phyloP scores from a whole-genome alignment of 1,140 invertebrate genomes.

The Drosophila micromelanica region DNA sequence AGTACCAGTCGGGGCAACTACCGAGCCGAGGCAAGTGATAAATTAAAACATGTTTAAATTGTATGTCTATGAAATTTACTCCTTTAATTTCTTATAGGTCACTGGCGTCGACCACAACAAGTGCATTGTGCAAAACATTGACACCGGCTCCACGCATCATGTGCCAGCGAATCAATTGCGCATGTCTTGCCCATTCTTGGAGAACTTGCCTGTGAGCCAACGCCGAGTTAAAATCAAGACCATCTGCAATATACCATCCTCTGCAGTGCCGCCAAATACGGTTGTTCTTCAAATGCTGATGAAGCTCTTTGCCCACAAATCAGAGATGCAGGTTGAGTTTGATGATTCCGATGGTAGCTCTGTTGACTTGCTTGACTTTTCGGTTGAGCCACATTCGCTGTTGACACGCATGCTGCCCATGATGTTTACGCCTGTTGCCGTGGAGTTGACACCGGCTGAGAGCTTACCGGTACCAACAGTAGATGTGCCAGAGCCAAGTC shows the following conservation, averaged over 20 bases:
- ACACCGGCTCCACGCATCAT: slow-evolving; percentile 31
- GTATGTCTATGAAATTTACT: neutral
- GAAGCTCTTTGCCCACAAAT: neutral
- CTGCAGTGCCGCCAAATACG: slow-evolving; percentile 35
- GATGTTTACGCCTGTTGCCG: slow-evolving; percentile 35
- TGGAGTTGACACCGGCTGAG: slow-evolving; percentile 3
- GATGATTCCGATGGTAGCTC: neutral
- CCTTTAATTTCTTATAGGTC: slow-evolving; percentile 22
- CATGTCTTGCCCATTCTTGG: slow-evolving; percentile 54
- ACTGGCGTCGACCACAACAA: neutral
- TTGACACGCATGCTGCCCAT: slow-evolving; percentile 45
- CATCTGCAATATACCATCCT: slow-evolving; percentile 38
- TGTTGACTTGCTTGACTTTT: slow-evolving; percentile 37
- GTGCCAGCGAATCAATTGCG: slow-evolving; percentile 30
- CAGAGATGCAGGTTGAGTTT: slow-evolving; percentile 19
- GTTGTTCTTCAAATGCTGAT: slow-evolving; percentile 22
- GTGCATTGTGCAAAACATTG: slow-evolving; percentile 50
- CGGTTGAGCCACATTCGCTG: slow-evolving; percentile 29
- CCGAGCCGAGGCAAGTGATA: slow-evolving; percentile 44
- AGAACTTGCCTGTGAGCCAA: slow-evolving; percentile 43
- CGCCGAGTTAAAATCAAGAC: slow-evolving; percentile 34
- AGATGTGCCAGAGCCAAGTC: neutral
- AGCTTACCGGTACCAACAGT: neutral
- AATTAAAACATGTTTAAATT: neutral
- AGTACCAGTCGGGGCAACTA: slow-evolving; percentile 22